phyloP scores from a whole-genome alignment of 2,888 invertebrate genomes.

The Agriopis marginaria region DNA sequence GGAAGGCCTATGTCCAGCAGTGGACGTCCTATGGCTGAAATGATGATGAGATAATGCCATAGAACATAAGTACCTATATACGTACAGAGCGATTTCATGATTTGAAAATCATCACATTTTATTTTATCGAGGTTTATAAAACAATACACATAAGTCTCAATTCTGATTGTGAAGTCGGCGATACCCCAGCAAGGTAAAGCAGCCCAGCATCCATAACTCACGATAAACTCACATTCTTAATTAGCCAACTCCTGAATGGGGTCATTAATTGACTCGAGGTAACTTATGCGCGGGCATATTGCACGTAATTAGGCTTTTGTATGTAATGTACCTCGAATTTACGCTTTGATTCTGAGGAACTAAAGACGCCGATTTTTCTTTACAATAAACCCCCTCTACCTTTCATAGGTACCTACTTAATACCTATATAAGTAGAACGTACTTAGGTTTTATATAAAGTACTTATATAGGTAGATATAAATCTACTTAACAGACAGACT shows the following conservation, averaged over 20 bases:
- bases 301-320: slow-evolving; percentile 35
- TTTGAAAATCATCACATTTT: too few species aligned
- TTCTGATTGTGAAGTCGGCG: slow-evolving; percentile 9
- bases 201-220: slow-evolving; percentile 23
- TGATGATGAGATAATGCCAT: too few species aligned
- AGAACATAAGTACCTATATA: too few species aligned
- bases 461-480: too few species aligned
- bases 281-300: slow-evolving; percentile 30
- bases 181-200: background rate
- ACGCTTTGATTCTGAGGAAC: slow-evolving; percentile 5
- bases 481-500: too few species aligned
- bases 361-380: background rate
- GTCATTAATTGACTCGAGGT: slow-evolving; percentile 32
- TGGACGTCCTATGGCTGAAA: too few species aligned
- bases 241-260: slow-evolving; percentile 34
- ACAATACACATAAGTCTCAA: too few species aligned
- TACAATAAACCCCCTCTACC: background rate
- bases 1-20: too few species aligned
- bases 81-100: too few species aligned
- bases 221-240: slow-evolving; percentile 28
- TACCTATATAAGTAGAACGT: too few species aligned
- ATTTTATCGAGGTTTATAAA: background rate
- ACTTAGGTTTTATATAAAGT: too few species aligned
- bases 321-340: slow-evolving; percentile 2
- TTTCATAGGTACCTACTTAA: too few species aligned